phyloP scores from a whole-genome alignment of 2,797 vertebrate species.

The Enteromius argenteus region DNA sequence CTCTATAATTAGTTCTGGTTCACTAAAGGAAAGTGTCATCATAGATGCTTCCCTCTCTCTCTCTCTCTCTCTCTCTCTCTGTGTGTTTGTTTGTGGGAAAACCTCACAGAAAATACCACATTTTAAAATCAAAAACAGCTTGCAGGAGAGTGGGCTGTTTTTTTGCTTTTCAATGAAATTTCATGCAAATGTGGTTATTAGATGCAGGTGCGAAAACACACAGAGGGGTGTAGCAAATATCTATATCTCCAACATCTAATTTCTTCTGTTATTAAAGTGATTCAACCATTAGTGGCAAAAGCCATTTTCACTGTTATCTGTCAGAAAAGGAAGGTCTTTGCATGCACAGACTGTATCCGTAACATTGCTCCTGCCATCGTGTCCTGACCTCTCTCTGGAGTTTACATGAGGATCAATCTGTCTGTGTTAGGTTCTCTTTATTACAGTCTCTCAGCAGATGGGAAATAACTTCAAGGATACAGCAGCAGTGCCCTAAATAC shows the following conservation, averaged over 20 bases:
- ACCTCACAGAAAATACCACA: background rate
- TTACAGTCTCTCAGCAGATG: conserved; percentile 16
- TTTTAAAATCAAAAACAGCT: conserved; percentile 16
- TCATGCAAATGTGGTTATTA: conserved; percentile 31
- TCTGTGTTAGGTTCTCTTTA: background rate
- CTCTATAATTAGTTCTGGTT: conserved; percentile 53
- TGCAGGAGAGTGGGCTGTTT: background rate
- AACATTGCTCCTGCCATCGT: background rate
- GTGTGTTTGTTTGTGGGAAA: conserved; percentile 10
- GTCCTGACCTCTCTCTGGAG: background rate
- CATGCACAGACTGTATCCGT: background rate
- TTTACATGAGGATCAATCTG: background rate
- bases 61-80: background rate
- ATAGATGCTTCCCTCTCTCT: background rate
- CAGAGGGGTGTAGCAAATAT: background rate
- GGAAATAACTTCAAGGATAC: background rate
- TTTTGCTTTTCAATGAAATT: background rate
- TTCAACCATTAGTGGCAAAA: background rate
- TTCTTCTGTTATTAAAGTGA: background rate
- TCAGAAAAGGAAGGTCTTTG: background rate
- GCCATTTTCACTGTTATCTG: background rate
- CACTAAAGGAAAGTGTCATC: conserved; percentile 37
- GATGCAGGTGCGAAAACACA: background rate
- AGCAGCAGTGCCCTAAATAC: background rate
- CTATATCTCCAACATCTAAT: background rate